Evolutionary conservation across 2,888 invertebrate genomes (phyloP), one percentile per base, ranked within the genome.

Genomic region (Zhuqinia jingwanae): DNA sequence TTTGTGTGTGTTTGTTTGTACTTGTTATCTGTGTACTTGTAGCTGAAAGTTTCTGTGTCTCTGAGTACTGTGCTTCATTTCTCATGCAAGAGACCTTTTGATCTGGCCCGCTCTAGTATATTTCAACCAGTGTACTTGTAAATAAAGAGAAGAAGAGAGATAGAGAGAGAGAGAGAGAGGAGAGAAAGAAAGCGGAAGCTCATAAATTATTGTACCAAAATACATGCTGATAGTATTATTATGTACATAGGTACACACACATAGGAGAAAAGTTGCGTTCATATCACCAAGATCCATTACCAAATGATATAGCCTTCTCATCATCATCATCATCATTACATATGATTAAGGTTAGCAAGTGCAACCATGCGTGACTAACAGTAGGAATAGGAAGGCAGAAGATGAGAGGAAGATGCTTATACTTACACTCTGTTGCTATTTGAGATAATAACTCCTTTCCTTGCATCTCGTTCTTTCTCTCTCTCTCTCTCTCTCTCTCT

Each of bases 291-390:
- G 60, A 81, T 81, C 81, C 81, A 81, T 81, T 81, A 81, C 81
- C 25, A 73, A 73, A 81, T 81, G 60, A 81, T 81, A 73, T 81
- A 73, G 58, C 27, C 36, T 36, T 8, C 3, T 36, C 36, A 36
- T 36, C 36, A 36, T 36, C 36, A 36, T 36, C 36, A 36, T 36
- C 36, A 60, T 58, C 81, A 81, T 81, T 81, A 81, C 81, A 65
- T 83, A 83, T 83, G 75, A 83, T 76, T 83, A 83, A 75, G 76
- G 83, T 83, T 83, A 83, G 76, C 83, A 83, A 83, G 83, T 83
- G 83, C 76, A 76, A 65, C 83, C 63, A 65, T 65, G 76, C 76
- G 76, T 65, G 75, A 47, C 83, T 50, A 82, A 73, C 60, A 78
- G 30, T 25, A 42, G 53, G 30, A 70, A 53, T 80, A 73, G 47